Percentiles rank a stretch among this genome's conserved stretches.
These are phyloP conservation scores for Drosophila austrosaltans DNA, from an alignment of 2,888 invertebrate species.

Conservation along the genomic window DNA sequence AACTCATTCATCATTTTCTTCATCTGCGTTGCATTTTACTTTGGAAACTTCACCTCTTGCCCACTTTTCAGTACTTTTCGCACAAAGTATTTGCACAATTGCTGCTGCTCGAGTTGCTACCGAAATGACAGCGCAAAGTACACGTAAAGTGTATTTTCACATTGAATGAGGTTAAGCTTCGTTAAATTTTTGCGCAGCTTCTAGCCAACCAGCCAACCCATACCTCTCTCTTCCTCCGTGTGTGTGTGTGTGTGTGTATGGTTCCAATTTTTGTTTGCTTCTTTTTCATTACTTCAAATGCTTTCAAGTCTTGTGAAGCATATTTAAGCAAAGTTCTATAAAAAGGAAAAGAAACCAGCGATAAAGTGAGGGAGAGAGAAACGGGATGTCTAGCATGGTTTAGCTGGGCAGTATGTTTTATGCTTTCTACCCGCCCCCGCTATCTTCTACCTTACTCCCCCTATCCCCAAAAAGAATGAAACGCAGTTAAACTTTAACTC, in stretches of 20 bases:
- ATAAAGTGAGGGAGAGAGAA: conserved; percentile 3
- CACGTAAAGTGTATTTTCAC: conserved; percentile 75
- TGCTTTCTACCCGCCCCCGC: neutral
- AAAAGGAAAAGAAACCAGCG: conserved; percentile 54
- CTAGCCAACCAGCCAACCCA: conserved; percentile 23
- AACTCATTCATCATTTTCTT: conserved; percentile 75
- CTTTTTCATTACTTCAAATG: conserved; percentile 70
- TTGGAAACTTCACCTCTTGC: conserved; percentile 51
- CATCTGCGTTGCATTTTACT: conserved; percentile 59
- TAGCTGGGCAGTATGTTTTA: conserved; percentile 14
- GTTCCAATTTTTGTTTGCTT: conserved; percentile 45
- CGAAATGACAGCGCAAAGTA: conserved; percentile 79
- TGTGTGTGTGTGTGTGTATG: conserved; percentile 23
- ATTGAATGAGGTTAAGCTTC: conserved; percentile 80
- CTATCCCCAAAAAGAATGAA: conserved; percentile 20
- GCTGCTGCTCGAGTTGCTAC: conserved; percentile 72
- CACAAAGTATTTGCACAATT: conserved; percentile 79
- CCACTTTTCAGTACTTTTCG: conserved; percentile 28
- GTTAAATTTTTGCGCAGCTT: conserved; percentile 71
- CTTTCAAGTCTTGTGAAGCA: conserved; percentile 73
- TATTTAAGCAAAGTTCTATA: conserved; percentile 67
- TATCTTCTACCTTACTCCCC: conserved; percentile 30
- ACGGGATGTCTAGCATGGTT: neutral
- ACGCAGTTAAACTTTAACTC: conserved; percentile 60
- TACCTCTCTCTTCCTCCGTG: neutral